phyloP scores from a whole-genome alignment of 2,888 invertebrate genomes.

The Darwinula stevensoni region DNA sequence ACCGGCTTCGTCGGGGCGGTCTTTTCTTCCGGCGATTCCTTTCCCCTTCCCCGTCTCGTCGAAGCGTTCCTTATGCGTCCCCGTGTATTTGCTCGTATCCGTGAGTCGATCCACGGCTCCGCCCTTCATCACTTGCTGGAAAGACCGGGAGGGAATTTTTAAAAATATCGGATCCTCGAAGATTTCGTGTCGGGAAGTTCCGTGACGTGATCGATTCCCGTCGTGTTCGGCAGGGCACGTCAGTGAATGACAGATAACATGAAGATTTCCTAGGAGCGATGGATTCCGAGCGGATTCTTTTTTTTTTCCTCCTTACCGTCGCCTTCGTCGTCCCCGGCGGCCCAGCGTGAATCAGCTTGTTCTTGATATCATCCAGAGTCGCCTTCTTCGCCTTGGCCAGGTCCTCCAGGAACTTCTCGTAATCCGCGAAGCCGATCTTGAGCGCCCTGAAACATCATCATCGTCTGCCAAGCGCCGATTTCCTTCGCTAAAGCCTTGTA shows the following conservation, averaged over 20 bases:
- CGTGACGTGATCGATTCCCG: too few relatives aligned
- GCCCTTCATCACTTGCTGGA: background rate
- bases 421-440: slow-evolving; percentile 32
- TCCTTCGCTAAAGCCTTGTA: too few relatives aligned
- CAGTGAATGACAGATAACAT: background rate
- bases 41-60: slow-evolving; percentile 57
- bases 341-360: slow-evolving; percentile 46
- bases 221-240: too few relatives aligned
- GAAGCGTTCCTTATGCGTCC: slow-evolving; percentile 57
- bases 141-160: background rate
- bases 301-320: background rate
- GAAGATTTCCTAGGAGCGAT: background rate
- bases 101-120: slow-evolving; percentile 29
- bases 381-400: slow-evolving; percentile 53
- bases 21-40: slow-evolving; percentile 52
- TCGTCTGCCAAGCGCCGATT: background rate
- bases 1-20: slow-evolving; percentile 36
- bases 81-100: slow-evolving; percentile 60
- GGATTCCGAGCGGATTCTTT: background rate
- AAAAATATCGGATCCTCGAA: too few relatives aligned
- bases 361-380: slow-evolving; percentile 43
- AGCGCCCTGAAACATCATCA: background rate
- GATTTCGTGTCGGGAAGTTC: too few relatives aligned
- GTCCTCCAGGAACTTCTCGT: slow-evolving; percentile 55
- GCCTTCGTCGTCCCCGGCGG: slow-evolving; percentile 27